Evolutionary conservation across 2,113 vertebrate genomes (phyloP).

Genomic region (Seriola quinqueradiata): DNA sequence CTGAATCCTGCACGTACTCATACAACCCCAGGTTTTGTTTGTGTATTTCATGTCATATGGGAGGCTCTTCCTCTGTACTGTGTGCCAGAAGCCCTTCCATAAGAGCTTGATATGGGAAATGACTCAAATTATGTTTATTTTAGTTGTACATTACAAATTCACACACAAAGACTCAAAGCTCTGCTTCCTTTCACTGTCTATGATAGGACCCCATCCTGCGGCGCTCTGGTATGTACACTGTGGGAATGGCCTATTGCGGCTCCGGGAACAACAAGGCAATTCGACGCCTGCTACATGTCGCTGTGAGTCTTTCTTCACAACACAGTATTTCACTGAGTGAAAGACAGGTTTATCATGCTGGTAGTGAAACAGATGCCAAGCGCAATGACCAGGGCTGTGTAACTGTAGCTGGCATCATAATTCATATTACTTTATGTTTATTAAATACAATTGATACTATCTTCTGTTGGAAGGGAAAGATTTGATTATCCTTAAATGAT

Average conservation of each 20-base stretch:
- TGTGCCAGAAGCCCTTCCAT: conserved; percentile 28
- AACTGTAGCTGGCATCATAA: conserved; percentile 1
- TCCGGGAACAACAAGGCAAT: conserved; percentile 99
- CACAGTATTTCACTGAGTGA: conserved; percentile 1
- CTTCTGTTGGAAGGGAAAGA: not conserved
- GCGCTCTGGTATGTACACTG: conserved; percentile 98
- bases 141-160: conserved; percentile 16
- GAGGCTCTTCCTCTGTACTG: conserved; percentile 22
- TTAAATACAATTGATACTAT: not conserved
- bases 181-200: conserved; percentile 74
- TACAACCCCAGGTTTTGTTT: not conserved
- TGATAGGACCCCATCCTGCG: conserved; percentile 96
- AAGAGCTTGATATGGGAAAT: conserved; percentile 31
- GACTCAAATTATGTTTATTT: conserved; percentile 23
- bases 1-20: conserved; percentile 8
- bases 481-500: not conserved
- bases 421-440: not conserved
- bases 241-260: conserved; percentile 99
- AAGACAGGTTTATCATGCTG: conserved; percentile 39
- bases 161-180: conserved; percentile 56
- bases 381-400: not conserved
- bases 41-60: conserved; percentile 17
- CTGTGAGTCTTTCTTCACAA: conserved; percentile 87
- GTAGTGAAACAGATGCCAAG: conserved; percentile 4
- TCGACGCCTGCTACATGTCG: conserved; percentile 95